Evolutionary conservation across 2,797 vertebrate genomes (phyloP).

Genomic region (Oreonectes daqikongensis): DNA sequence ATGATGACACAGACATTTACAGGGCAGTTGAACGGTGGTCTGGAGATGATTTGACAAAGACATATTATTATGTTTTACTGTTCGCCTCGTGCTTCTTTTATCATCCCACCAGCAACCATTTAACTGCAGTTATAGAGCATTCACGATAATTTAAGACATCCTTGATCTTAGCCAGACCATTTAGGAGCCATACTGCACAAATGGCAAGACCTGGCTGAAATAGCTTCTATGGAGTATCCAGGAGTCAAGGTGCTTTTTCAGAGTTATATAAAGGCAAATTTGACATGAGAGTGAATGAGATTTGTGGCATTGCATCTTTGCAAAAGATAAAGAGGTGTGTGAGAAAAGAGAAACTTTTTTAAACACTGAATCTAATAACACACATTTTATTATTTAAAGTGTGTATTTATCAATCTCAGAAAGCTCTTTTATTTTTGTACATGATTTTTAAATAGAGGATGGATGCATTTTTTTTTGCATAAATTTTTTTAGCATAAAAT

Average conservation of each 20-base stretch:
- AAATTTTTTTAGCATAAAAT: too few relatives aligned
- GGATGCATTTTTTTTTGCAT: too few relatives aligned
- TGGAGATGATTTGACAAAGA: slow-evolving; percentile 27
- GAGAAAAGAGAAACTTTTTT: too few relatives aligned
- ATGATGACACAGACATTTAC: slow-evolving; percentile 48
- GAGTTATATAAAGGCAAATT: background rate
- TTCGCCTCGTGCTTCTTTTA: slow-evolving; percentile 2
- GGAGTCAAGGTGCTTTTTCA: background rate
- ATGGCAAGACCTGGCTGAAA: slow-evolving; percentile 12
- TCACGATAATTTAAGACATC: background rate
- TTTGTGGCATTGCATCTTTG: background rate
- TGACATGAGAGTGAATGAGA: background rate
- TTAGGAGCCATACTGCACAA: slow-evolving; percentile 9
- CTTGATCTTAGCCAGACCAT: background rate
- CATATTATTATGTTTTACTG: slow-evolving; percentile 15
- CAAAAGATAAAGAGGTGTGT: background rate
- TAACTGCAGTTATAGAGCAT: background rate
- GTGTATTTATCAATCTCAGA: too few relatives aligned
- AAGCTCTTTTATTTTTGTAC: too few relatives aligned
- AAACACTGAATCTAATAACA: too few relatives aligned
- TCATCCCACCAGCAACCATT: background rate
- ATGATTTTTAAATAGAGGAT: too few relatives aligned
- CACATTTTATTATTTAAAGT: too few relatives aligned
- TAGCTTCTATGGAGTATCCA: background rate
- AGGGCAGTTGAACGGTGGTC: slow-evolving; percentile 16